Base-by-base conservation (phyloP, 1,140 invertebrate genomes). In the Drosophila hydei region DNA sequence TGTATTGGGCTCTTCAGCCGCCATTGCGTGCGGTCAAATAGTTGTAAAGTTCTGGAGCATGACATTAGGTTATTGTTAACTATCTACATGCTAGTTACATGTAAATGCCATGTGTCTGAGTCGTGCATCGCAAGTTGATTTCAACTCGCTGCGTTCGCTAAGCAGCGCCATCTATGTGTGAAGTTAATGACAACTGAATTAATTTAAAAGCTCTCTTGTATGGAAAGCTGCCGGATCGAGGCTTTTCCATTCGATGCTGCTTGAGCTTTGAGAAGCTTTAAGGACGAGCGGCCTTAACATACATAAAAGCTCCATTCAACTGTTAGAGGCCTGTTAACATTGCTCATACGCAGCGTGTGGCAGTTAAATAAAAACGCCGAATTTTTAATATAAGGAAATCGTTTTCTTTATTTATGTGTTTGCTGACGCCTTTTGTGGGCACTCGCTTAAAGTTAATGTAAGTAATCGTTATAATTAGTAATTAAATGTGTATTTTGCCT, bases 401-500 rank as follows among this genome's bases (percentile, higher is more conserved):
- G 69, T 79, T 85, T 79, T 87, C 80, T 87, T 85, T 85, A 85
- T 85, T 85, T 73, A 76, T 73, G 63, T 68, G 51, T 74, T 64
- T 84, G 80, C 54, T 60, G 68, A 25, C 38, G 38, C 47, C 55
- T 36, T 42, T 30, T 25, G 38, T 38, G 72, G 30, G 68, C 55
- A 48, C 43, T 72, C 61, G 50, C 79, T 85, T 84, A 85, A 25
- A 23, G 60, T 60, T 85, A 84, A 54, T 75, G 71, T 69, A 84
- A 84, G 76, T 79, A 84, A 84, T 84, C 79, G 60, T 79, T 79
- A 84, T 79, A 84, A 79, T 79, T 79, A 84, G 38, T 72, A 84
- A 84, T 75, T 84, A 60, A 68, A 72, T 78, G 64, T 78, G 43
- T 75, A 60, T 62, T 58, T 33, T 42, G 52, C 23, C 33, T 43